Conservation (phyloP, 1,140 invertebrate species). For the Drosophila setifemur region DNA sequence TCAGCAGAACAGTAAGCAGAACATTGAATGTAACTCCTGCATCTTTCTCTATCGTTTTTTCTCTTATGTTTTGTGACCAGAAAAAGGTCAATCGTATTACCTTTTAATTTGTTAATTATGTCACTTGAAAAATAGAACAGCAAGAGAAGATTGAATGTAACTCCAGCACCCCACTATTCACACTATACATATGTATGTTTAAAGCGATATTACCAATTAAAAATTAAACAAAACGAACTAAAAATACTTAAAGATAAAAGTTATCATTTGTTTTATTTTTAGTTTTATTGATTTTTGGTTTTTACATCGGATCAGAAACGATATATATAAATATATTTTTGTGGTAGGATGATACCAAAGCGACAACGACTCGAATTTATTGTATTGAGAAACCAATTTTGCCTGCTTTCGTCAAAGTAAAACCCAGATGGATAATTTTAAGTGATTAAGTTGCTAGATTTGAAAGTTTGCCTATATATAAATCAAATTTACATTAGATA, state of each 20-base stretch:
- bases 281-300: neutral
- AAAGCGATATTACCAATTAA: slow-evolving; percentile 68
- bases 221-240: slow-evolving; percentile 57
- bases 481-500: slow-evolving; percentile 60
- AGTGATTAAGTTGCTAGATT: slow-evolving; percentile 64
- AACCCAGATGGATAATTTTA: slow-evolving; percentile 17
- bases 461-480: slow-evolving; percentile 54
- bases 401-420: slow-evolving; percentile 66
- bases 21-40: slow-evolving; percentile 65
- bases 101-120: slow-evolving; percentile 62
- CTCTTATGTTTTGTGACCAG: slow-evolving; percentile 7
- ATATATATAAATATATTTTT: slow-evolving; percentile 5
- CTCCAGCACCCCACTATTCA: slow-evolving; percentile 30
- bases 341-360: slow-evolving; percentile 41
- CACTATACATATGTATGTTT: slow-evolving; percentile 53
- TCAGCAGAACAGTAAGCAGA: slow-evolving; percentile 7
- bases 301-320: neutral
- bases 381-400: slow-evolving; percentile 66
- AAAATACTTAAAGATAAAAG: slow-evolving; percentile 49
- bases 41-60: slow-evolving; percentile 22
- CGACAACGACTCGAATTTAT: slow-evolving; percentile 73
- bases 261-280: slow-evolving; percentile 59
- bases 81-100: slow-evolving; percentile 50
- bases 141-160: slow-evolving; percentile 62
- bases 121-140: slow-evolving; percentile 22